phyloP scores from a whole-genome alignment of 2,113 vertebrate species.

The Daboia siamensis region DNA sequence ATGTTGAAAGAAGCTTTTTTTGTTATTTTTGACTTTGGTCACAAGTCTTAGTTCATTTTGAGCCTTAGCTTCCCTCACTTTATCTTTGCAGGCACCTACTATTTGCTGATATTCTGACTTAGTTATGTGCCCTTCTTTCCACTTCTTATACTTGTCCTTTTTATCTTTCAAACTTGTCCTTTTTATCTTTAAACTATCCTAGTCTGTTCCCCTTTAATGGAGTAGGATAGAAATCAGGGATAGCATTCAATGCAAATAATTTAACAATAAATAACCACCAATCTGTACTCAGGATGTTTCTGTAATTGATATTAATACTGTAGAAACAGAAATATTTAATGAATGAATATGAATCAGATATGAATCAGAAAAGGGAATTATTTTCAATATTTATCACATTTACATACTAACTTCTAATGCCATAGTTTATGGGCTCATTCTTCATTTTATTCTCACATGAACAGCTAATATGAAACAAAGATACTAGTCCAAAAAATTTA shows the following conservation, averaged over 20 bases:
- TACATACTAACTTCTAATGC: background rate
- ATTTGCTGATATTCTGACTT: no score
- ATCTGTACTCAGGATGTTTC: background rate
- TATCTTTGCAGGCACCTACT: no score
- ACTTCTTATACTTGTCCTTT: no score
- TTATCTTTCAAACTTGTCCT: no score
- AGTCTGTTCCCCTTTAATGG: background rate
- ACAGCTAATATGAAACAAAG: background rate
- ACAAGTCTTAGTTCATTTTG: no score
- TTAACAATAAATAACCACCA: constrained; percentile 15
- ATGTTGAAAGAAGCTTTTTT: no score
- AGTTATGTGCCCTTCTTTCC: no score
- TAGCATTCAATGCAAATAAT: constrained; percentile 4
- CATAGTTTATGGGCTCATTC: background rate
- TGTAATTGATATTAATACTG: background rate
- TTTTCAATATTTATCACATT: background rate
- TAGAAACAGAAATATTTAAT: background rate
- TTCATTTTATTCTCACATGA: background rate
- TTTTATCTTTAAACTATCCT: background rate
- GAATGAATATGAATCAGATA: background rate
- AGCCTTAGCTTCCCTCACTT: no score
- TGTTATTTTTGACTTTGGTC: no score
- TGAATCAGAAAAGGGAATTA: background rate
- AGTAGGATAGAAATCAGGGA: background rate
- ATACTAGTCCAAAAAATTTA: background rate